Base-by-base conservation (phyloP, 2,888 invertebrate genomes). In the Drosophila bunnanda region DNA sequence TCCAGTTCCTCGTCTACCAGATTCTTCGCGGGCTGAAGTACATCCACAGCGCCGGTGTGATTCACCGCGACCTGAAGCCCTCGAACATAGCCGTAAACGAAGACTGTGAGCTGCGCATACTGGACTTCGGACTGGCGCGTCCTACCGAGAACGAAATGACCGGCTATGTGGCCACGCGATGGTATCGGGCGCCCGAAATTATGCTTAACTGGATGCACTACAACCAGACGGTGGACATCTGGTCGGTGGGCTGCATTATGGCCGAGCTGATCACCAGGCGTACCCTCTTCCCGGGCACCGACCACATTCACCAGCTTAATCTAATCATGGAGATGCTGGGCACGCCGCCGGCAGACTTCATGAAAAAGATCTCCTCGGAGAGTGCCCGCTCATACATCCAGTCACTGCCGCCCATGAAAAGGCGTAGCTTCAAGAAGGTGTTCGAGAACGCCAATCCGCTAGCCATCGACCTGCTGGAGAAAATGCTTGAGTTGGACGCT, bases 181-280 rank as follows among this genome's bases (percentile, higher is more conserved):
- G 97, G 97, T 98, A 98, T 90, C 94, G 99, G 77, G 99, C 99
- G 9, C 99, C 99, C 12, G 99, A 99, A 94, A 99, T 99, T 75
- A 99, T 99, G 98, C 95, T 99, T 34, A 99, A 99, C 92, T 99
- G 99, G 99, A 99, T 99, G 99, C 99, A 99, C 92, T 99, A 99
- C 92, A 98, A 98, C 93, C 98, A 99, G 93, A 99, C 99, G 70
- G 99, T 99, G 70, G 99, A 99, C 92, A 98, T 99, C 92, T 99
- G 99, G 99, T 98, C 98, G 0, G 99, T 99, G 52, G 99, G 99
- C 22, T 99, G 99, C 93, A 99, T 99, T 84, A 98, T 99, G 97
- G 99, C 99, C 15, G 99, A 99, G 93, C 94, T 99, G 82, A 94
- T 99, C 75, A 99, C 98, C 0, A 96, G 98, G 64, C 95, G 96